Evolutionary conservation across 2,113 vertebrate species (phyloP).

Genomic region (Cinclus cinclus): DNA sequence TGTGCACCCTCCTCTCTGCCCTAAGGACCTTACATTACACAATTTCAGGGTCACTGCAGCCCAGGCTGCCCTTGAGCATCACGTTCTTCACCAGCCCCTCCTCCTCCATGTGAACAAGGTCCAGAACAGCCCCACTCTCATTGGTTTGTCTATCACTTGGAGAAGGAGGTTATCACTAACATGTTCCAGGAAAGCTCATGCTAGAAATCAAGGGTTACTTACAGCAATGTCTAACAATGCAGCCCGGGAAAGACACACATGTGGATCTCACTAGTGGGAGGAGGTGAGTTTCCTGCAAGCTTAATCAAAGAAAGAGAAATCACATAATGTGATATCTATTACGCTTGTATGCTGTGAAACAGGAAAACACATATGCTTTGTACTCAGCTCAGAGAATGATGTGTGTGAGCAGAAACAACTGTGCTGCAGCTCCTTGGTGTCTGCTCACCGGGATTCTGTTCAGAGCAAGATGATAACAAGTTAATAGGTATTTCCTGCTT

Average conservation of each 20-base stretch:
- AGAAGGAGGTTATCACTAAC: not conserved
- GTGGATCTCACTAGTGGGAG: not conserved
- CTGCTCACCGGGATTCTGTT: slow-evolving; percentile 23
- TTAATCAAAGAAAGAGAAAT: slow-evolving; percentile 29
- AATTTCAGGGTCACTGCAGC: not conserved
- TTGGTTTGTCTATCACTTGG: not conserved
- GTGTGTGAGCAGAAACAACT: slow-evolving; percentile 43
- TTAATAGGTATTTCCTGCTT: slow-evolving; percentile 62
- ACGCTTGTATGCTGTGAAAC: not conserved
- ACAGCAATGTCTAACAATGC: not conserved
- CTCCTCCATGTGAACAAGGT: not conserved
- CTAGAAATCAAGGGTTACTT: not conserved
- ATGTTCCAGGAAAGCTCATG: not conserved
- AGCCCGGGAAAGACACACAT: not conserved
- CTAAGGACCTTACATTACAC: too few relatives aligned
- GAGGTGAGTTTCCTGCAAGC: not conserved
- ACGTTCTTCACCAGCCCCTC: not conserved
- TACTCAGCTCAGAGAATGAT: slow-evolving; percentile 5
- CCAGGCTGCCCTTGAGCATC: not conserved
- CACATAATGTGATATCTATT: not conserved
- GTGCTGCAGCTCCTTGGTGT: not conserved
- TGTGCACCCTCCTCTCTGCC: not conserved
- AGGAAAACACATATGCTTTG: not conserved
- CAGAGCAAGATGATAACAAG: slow-evolving; percentile 48
- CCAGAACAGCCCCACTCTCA: accelerated